Evolutionary conservation across 2,888 invertebrate species (phyloP).

Genomic region (Busseola fusca): DNA sequence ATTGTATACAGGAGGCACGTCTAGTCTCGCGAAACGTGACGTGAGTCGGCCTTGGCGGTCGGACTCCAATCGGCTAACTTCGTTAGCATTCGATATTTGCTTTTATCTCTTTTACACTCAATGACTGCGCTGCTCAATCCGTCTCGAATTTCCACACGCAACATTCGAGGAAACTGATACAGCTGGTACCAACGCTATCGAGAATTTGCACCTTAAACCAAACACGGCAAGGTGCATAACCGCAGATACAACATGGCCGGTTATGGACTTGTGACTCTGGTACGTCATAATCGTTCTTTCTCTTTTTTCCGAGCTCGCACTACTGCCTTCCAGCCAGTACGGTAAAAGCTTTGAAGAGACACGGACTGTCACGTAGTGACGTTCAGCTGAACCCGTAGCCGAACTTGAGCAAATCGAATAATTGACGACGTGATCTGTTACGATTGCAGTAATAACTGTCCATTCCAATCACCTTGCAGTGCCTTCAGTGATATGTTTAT

Average conservation of each 20-base stretch:
- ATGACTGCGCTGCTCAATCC: conserved; percentile 76
- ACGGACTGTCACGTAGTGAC: conserved; percentile 76
- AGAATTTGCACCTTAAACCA: conserved; percentile 73
- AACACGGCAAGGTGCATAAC: conserved; percentile 66
- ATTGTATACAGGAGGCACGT: conserved; percentile 77
- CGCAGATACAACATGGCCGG: conserved; percentile 54
- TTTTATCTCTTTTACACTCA: conserved; percentile 80
- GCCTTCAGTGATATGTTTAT: conserved; percentile 60
- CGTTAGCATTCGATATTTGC: conserved; percentile 72
- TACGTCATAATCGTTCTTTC: conserved; percentile 84
- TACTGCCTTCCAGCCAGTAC: conserved; percentile 85
- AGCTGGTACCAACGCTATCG: conserved; percentile 71
- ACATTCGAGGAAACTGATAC: conserved; percentile 84
- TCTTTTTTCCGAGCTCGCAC: conserved; percentile 83
- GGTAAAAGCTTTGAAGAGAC: conserved; percentile 79
- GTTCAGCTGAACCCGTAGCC: conserved; percentile 72
- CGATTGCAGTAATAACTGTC: conserved; percentile 66
- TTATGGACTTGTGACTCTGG: conserved; percentile 71
- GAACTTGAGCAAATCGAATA: conserved; percentile 78
- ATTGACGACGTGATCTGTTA: conserved; percentile 72
- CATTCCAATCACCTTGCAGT: conserved; percentile 61
- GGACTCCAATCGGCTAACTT: conserved; percentile 77
- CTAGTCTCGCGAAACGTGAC: conserved; percentile 86
- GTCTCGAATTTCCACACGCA: conserved; percentile 84
- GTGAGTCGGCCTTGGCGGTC: conserved; percentile 86